phyloP scores from a whole-genome alignment of 2,888 invertebrate genomes.

The Sesia apiformis region DNA sequence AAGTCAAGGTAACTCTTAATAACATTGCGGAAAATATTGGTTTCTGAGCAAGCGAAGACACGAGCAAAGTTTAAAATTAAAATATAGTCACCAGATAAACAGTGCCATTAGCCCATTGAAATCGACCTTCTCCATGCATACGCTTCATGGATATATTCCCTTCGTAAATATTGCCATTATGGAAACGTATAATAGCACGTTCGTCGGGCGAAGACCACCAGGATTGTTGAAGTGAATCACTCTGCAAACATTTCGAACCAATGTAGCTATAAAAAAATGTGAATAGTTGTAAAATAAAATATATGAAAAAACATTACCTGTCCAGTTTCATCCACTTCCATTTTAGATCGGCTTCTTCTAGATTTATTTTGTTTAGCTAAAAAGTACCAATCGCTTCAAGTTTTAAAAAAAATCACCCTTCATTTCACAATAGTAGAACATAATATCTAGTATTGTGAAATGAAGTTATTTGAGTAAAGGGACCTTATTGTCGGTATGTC shows the following conservation, averaged over 20 bases:
- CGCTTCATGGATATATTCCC: slow-evolving; percentile 68
- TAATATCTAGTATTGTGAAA: no score
- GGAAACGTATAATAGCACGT: slow-evolving; percentile 63
- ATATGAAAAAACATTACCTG: background rate
- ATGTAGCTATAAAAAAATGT: no score
- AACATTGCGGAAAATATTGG: no score
- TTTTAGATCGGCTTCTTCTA: slow-evolving; percentile 34
- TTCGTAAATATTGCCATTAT: slow-evolving; percentile 73
- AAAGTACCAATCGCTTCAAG: slow-evolving; percentile 2
- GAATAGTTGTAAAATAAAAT: background rate
- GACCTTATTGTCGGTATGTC: no score
- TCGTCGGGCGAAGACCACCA: slow-evolving; percentile 59
- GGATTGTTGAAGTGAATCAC: slow-evolving; percentile 19
- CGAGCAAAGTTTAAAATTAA: no score
- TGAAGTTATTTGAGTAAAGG: no score
- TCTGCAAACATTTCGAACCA: slow-evolving; percentile 13
- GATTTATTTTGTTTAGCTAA: slow-evolving; percentile 28
- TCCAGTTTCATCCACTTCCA: slow-evolving; percentile 18
- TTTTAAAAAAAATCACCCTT: no score
- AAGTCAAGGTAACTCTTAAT: no score
- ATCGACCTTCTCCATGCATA: slow-evolving; percentile 75
- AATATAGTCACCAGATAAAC: slow-evolving; percentile 55
- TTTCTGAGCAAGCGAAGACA: no score
- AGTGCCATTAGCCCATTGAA: slow-evolving; percentile 74
- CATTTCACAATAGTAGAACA: no score